These are phyloP conservation scores for Phymorhynchus buccinoides DNA, from an alignment of 1,140 invertebrate genomes.

Conservation along the genomic window DNA sequence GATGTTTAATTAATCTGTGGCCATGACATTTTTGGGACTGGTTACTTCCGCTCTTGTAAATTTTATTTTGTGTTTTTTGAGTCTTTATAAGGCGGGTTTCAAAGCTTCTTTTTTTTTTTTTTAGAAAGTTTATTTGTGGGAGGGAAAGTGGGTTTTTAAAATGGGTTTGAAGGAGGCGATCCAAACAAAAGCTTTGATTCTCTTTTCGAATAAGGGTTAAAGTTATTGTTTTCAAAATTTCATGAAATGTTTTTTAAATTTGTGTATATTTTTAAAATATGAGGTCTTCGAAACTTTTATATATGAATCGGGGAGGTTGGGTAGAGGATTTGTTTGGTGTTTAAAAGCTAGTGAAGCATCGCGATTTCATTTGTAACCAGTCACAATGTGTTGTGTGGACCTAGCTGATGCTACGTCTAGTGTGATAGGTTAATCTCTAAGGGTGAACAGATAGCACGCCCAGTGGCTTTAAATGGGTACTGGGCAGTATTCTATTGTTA, in stretches of 20 bases:
- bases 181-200: not conserved
- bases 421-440: not conserved
- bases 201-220: not conserved
- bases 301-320: not conserved
- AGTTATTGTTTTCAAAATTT: not conserved
- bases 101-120: not conserved
- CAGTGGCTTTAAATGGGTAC: not conserved
- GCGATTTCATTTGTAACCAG: not conserved
- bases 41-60: not conserved
- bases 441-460: not conserved
- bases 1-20: not conserved
- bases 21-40: slow-evolving; percentile 23
- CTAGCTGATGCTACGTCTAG: not conserved
- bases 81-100: not conserved
- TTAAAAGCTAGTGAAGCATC: not conserved
- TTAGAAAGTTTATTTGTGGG: not conserved
- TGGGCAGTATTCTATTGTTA: not conserved
- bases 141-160: not conserved
- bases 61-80: not conserved
- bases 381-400: not conserved
- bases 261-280: not conserved
- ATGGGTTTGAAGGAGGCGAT: not conserved
- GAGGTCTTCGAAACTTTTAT: not conserved
- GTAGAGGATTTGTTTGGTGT: not conserved
- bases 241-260: not conserved